phyloP scores from a whole-genome alignment of 2,113 vertebrate species.

The Callionymus lyra region DNA sequence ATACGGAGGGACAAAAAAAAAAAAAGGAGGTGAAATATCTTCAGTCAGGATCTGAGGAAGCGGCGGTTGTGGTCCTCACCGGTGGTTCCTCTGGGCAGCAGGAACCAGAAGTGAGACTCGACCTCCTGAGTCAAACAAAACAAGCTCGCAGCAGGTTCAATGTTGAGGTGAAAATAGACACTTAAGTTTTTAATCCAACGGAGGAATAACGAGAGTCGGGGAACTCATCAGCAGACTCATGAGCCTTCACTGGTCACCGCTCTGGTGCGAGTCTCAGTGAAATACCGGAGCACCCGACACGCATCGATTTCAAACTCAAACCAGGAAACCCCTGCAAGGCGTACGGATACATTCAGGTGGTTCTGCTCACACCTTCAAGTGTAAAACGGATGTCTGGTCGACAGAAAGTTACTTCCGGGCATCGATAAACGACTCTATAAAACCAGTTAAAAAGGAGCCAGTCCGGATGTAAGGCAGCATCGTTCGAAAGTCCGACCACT shows the following conservation, averaged over 20 bases:
- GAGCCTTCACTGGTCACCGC: too few species aligned
- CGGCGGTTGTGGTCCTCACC: too few species aligned
- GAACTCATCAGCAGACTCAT: too few species aligned
- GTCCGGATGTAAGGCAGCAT: constrained; percentile 39
- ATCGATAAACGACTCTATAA: constrained; percentile 14
- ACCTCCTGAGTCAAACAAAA: too few species aligned
- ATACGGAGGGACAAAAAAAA: constrained; percentile 4
- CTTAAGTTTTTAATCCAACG: too few species aligned
- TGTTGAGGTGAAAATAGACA: too few species aligned
- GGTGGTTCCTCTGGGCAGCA: too few species aligned
- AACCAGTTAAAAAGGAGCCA: constrained; percentile 36
- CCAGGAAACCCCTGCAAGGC: constrained; percentile 1
- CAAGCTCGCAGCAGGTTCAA: too few species aligned
- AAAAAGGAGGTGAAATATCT: constrained; percentile 17
- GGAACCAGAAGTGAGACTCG: too few species aligned
- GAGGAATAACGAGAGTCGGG: too few species aligned
- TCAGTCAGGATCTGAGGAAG: too few species aligned
- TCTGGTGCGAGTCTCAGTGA: too few species aligned
- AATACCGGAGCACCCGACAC: constrained; percentile 16
- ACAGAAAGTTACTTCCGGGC: constrained; percentile 11
- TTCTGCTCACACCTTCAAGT: constrained; percentile 44
- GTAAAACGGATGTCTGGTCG: constrained; percentile 40
- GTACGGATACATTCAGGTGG: constrained; percentile 19
- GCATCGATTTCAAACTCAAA: constrained; percentile 11
- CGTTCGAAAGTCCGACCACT: constrained; percentile 12